A percentile compares a stretch with the other conserved stretches of the same genome.
Conservation (phyloP, 35 echinoderm and acorn worm genomes). For the Apostichopus japonicus region DNA sequence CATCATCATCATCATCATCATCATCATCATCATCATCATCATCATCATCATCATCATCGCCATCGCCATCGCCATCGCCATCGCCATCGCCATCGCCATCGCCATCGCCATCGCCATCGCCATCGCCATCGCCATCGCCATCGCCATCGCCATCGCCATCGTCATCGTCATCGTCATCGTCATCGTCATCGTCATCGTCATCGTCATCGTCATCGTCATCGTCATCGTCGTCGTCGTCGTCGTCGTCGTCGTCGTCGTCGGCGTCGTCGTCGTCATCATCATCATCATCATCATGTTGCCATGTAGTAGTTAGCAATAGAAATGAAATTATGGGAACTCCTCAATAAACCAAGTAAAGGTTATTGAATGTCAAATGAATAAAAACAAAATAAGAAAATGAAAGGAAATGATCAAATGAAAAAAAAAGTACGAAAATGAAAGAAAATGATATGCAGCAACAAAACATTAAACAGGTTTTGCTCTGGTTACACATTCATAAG, state of each 20-base stretch:
- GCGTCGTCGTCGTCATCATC: constrained; percentile 2
- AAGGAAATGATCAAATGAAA: too few relatives aligned
- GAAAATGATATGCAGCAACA: not conserved
- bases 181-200: constrained; percentile 6
- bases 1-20: constrained; percentile 54
- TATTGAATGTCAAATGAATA: not conserved
- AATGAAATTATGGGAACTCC: not conserved
- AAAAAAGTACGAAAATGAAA: not conserved
- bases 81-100: constrained; percentile 47
- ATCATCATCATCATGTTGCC: constrained; percentile 14
- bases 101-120: constrained; percentile 37
- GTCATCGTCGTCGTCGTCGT: not conserved
- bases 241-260: constrained; percentile 8
- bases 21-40: constrained; percentile 59
- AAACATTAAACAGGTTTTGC: not conserved
- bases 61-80: constrained; percentile 47
- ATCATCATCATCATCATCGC: constrained; percentile 56
- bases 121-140: constrained; percentile 35
- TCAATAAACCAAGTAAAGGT: not conserved
- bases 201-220: constrained; percentile 6
- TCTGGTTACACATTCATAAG: not conserved
- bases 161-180: constrained; percentile 30
- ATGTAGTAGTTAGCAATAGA: not conserved
- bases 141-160: constrained; percentile 6
- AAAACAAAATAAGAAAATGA: too few relatives aligned